Percentiles rank a stretch among this genome's conserved stretches.
Evolutionary conservation across 1,140 invertebrate genomes (phyloP).

Genomic region (Tyrophagus putrescentiae): DNA sequence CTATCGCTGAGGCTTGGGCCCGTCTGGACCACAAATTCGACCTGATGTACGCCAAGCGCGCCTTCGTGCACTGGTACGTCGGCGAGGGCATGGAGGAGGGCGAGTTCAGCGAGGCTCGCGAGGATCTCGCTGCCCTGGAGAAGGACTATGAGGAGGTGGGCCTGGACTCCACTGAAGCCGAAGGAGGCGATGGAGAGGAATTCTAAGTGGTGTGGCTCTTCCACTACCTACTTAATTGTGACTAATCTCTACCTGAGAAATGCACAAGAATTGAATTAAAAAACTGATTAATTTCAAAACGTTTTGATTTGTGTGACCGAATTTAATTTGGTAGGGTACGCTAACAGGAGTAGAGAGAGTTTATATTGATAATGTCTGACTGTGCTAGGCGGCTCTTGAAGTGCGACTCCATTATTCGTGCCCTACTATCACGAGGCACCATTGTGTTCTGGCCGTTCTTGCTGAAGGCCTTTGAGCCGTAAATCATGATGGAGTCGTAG

Average conservation of each 20-base stretch:
- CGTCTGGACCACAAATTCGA: constrained; percentile 45
- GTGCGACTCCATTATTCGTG: constrained; percentile 8
- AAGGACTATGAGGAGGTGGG: constrained; percentile 53
- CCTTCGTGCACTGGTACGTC: constrained; percentile 39
- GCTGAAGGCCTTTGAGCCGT: constrained; percentile 32
- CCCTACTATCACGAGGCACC: constrained; percentile 24
- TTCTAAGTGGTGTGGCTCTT: constrained; percentile 24
- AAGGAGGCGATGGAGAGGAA: constrained; percentile 39
- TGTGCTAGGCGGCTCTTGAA: not conserved
- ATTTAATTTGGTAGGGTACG: not conserved
- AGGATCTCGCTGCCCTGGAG: constrained; percentile 50
- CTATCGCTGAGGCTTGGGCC: constrained; percentile 56
- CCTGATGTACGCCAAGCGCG: constrained; percentile 44
- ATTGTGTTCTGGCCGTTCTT: constrained; percentile 30
- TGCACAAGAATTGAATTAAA: constrained; percentile 1
- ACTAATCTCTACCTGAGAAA: not conserved
- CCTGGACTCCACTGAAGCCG: constrained; percentile 42
- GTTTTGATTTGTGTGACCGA: not conserved
- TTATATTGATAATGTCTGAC: constrained; percentile 1
- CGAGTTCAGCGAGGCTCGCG: constrained; percentile 38
- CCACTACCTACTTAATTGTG: not conserved
- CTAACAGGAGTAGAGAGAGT: constrained; percentile 12
- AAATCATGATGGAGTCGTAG: constrained; percentile 35
- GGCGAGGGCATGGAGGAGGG: constrained; percentile 32
- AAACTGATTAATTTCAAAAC: not conserved